Evolutionary conservation across 2,113 vertebrate species (phyloP).

Genomic region (Arizona elegans): DNA sequence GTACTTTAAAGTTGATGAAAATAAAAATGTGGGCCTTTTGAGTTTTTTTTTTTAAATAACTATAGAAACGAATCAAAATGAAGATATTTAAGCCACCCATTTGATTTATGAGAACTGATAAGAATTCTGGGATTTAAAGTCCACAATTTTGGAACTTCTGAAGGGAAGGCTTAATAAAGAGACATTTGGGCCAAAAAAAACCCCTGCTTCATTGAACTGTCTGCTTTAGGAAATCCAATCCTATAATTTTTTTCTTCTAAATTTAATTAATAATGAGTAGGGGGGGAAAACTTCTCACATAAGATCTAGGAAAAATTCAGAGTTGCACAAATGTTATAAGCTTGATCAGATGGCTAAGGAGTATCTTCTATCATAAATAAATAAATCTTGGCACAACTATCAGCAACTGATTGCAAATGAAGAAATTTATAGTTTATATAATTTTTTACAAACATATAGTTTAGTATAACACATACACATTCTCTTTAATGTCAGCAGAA

Average conservation of each 20-base stretch:
- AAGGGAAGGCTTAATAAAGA: not conserved
- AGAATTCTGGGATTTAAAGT: not conserved
- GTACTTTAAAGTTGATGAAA: not conserved
- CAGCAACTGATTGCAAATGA: not conserved
- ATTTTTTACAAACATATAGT: not conserved
- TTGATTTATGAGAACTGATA: not conserved
- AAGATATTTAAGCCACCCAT: not conserved
- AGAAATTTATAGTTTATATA: too few relatives aligned
- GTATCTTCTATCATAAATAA: not conserved
- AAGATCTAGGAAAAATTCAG: not conserved
- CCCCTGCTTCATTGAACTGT: not conserved
- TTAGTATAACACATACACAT: not conserved
- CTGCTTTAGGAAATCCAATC: not conserved
- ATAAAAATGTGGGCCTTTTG: not conserved
- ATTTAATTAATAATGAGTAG: not conserved
- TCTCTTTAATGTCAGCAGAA: not conserved
- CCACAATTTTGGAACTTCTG: not conserved
- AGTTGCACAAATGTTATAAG: not conserved
- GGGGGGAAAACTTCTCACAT: not conserved
- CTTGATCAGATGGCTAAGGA: not conserved
- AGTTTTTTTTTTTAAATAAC: not conserved
- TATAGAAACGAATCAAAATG: not conserved
- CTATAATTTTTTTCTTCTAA: not conserved
- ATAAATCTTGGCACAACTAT: not conserved
- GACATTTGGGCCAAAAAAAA: not conserved